phyloP scores from a whole-genome alignment of 2,113 vertebrate species.

The Sterrhoptilus dennistouni region DNA sequence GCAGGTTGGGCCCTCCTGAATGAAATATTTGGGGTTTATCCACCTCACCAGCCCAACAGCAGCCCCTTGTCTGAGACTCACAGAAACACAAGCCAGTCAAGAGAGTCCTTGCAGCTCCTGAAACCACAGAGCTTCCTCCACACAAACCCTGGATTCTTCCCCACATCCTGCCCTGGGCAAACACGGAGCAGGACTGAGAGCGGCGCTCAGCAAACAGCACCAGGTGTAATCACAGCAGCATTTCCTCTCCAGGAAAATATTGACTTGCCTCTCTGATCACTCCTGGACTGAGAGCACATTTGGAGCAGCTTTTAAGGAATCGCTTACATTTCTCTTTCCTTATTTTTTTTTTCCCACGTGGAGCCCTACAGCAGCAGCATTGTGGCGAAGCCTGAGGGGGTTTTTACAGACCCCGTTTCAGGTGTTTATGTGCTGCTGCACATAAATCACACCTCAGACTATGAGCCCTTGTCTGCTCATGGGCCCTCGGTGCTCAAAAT shows the following conservation, averaged over 20 bases:
- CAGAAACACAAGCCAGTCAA: background rate
- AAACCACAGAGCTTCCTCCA: background rate
- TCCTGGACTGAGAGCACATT: background rate
- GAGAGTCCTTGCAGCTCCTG: background rate
- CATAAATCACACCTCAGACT: background rate
- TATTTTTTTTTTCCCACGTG: background rate
- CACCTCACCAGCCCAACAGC: background rate
- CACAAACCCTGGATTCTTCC: background rate
- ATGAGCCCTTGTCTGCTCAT: background rate
- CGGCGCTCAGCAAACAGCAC: background rate
- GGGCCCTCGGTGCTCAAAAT: background rate
- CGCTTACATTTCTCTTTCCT: background rate
- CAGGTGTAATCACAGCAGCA: background rate
- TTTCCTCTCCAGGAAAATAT: constrained; percentile 42
- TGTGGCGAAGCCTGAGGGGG: background rate
- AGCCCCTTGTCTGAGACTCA: background rate
- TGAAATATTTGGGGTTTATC: background rate
- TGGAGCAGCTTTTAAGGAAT: background rate
- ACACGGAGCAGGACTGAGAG: background rate
- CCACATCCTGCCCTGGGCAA: background rate
- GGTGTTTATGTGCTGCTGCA: background rate
- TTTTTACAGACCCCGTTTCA: background rate
- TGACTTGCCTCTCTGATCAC: constrained; percentile 9
- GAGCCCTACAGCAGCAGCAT: background rate
- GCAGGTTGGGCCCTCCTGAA: background rate